phyloP scores from a whole-genome alignment of 2,113 vertebrate genomes.

The Stercorarius parasiticus region DNA sequence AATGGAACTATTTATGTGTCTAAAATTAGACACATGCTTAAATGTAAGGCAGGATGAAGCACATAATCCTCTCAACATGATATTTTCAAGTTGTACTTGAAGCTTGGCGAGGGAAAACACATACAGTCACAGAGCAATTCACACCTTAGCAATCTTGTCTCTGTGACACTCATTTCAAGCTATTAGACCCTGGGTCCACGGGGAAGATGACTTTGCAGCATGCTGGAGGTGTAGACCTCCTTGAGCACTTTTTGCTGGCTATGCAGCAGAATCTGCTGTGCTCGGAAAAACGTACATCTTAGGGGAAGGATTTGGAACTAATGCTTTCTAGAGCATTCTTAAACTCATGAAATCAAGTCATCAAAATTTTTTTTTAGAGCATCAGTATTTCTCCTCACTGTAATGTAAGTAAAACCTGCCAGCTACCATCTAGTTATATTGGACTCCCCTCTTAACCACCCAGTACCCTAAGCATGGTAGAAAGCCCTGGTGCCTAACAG shows the following conservation, averaged over 20 bases:
- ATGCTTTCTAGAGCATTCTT: not conserved
- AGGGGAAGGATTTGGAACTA: not conserved
- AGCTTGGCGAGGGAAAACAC: not conserved
- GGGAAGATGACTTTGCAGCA: not conserved
- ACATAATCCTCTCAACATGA: not conserved
- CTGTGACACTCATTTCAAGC: not conserved
- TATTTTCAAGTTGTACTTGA: not conserved
- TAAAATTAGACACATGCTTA: not conserved
- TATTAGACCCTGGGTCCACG: not conserved
- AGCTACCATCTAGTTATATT: not conserved
- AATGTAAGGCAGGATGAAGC: not conserved
- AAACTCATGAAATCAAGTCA: not conserved
- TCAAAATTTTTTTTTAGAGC: not conserved
- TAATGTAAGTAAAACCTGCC: not conserved
- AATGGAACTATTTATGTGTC: conserved; percentile 13
- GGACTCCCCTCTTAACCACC: not conserved
- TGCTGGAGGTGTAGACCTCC: not conserved
- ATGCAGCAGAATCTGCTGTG: not conserved
- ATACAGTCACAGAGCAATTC: not conserved
- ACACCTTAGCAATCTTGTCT: not conserved
- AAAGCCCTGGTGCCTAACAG: not conserved
- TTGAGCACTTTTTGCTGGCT: not conserved
- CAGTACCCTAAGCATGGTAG: not conserved
- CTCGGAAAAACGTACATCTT: not conserved
- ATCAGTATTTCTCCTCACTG: not conserved